phyloP scores from a whole-genome alignment of 2,113 vertebrate species.

The Apodemus speciosus region DNA sequence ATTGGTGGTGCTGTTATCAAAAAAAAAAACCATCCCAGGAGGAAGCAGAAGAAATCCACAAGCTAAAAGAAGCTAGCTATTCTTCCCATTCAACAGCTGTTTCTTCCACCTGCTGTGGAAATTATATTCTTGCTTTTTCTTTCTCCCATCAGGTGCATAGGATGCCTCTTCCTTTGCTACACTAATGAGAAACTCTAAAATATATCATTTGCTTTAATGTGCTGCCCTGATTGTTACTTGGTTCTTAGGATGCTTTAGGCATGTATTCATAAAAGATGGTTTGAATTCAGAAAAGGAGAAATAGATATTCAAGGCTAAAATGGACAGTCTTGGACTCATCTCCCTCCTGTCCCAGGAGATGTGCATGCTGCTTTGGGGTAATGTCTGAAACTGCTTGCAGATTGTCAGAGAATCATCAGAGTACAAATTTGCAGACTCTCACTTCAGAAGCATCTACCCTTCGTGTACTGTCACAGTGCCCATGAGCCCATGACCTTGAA shows the following conservation, averaged over 20 bases:
- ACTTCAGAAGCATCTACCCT: conserved; percentile 35
- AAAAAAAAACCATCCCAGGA: background rate
- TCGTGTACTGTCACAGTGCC: background rate
- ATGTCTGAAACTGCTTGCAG: background rate
- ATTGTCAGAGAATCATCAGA: background rate
- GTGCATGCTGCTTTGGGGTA: background rate
- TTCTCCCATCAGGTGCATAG: background rate
- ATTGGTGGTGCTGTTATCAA: background rate
- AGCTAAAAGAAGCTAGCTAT: conserved; percentile 1
- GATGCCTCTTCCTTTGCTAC: background rate
- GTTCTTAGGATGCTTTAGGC: conserved; percentile 18
- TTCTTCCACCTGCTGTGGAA: conserved; percentile 44
- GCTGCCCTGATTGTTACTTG: conserved; percentile 49
- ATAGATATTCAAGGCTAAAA: conserved; percentile 13
- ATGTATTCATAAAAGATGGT: conserved; percentile 8
- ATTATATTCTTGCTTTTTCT: background rate
- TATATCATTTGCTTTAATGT: conserved; percentile 46
- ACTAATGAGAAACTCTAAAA: conserved; percentile 41
- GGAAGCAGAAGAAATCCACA: conserved; percentile 33
- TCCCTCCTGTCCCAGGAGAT: conserved; percentile 34
- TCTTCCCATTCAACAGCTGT: background rate
- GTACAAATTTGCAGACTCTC: conserved; percentile 17
- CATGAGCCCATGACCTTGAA: background rate
- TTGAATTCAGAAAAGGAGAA: background rate
- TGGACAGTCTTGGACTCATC: background rate